Evolutionary conservation across 2,888 invertebrate species (phyloP).

Genomic region (Diaphora mendica): DNA sequence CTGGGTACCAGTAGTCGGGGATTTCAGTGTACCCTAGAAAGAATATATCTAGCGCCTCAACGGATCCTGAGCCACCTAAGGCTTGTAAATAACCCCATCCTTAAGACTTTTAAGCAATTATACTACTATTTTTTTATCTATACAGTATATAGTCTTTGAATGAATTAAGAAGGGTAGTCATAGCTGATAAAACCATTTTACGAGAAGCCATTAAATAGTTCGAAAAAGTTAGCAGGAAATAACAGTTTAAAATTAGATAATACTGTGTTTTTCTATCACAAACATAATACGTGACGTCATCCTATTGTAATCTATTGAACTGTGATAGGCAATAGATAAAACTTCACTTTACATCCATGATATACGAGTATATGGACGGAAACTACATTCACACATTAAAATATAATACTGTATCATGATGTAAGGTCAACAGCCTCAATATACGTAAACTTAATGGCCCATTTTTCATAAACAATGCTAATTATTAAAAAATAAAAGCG

Average conservation of each 20-base stretch:
- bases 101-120: no score
- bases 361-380: constrained; percentile 32
- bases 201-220: background rate
- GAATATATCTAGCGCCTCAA: no score
- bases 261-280: constrained; percentile 12
- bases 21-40: no score
- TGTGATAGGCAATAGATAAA: constrained; percentile 27
- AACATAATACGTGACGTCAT: constrained; percentile 29
- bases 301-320: constrained; percentile 29
- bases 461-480: constrained; percentile 5
- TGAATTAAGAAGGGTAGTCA: background rate
- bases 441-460: background rate
- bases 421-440: constrained; percentile 27
- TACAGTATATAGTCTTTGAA: background rate
- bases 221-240: background rate
- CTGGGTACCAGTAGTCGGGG: no score
- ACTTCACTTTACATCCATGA: constrained; percentile 24
- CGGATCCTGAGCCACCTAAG: no score
- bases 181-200: background rate
- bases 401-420: constrained; percentile 12
- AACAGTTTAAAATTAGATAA: constrained; percentile 6
- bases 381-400: constrained; percentile 23
- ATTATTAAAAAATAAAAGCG: background rate
- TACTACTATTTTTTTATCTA: background rate
- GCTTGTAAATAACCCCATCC: no score